Evolutionary conservation across 1,140 invertebrate genomes (phyloP).

Genomic region (Rhyacophila brunnea): DNA sequence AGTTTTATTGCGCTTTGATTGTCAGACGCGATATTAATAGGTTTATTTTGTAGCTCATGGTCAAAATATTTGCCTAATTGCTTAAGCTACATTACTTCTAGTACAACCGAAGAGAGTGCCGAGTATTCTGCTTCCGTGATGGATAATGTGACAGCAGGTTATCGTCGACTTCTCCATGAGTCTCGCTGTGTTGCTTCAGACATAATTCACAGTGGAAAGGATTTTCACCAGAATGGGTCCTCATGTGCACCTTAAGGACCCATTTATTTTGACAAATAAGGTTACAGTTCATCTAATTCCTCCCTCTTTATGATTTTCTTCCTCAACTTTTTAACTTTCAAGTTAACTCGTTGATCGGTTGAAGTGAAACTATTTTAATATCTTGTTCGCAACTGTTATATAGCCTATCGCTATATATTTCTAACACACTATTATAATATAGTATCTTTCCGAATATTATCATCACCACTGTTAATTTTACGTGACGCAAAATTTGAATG

Average conservation of each 20-base stretch:
- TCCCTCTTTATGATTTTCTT: slow-evolving; percentile 7
- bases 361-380: background rate
- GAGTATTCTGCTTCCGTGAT: too few species aligned
- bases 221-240: slow-evolving; percentile 31
- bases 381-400: background rate
- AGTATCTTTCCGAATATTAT: background rate
- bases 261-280: slow-evolving; percentile 25
- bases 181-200: too few species aligned
- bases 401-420: too few species aligned
- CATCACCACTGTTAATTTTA: background rate
- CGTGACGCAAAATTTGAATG: background rate
- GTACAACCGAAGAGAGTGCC: too few species aligned
- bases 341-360: background rate
- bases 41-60: too few species aligned
- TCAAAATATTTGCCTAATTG: too few species aligned
- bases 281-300: slow-evolving; percentile 9
- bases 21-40: too few species aligned
- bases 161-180: too few species aligned
- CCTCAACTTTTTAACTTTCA: background rate
- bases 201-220: slow-evolving; percentile 32
- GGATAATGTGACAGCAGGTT: too few species aligned
- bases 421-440: too few species aligned
- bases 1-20: too few species aligned
- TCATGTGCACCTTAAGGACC: slow-evolving; percentile 27
- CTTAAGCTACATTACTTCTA: too few species aligned